A percentile compares a stretch with the other conserved stretches of the same genome.
These are phyloP conservation scores for Mungos mungo DNA, from an alignment of 2,113 vertebrate genomes.

Conservation along the genomic window DNA sequence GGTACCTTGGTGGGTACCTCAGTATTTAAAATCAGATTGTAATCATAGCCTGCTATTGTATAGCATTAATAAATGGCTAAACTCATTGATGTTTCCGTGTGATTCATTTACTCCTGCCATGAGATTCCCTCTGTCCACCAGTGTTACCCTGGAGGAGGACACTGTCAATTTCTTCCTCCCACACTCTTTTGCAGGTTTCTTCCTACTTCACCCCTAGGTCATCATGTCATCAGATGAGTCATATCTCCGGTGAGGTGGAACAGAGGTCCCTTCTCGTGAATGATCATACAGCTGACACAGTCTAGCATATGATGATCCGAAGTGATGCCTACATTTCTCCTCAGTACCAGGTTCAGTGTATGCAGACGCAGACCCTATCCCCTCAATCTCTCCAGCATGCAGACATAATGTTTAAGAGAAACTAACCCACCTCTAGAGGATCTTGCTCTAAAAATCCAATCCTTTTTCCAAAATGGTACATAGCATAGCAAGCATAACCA, in stretches of 20 bases:
- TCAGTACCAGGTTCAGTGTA: not conserved
- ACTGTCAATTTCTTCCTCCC: not conserved
- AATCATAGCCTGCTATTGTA: slow-evolving; percentile 11
- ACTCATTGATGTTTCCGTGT: not conserved
- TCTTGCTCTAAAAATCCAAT: not conserved
- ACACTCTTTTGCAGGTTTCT: not conserved
- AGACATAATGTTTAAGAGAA: not conserved
- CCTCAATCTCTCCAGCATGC: not conserved
- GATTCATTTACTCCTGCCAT: slow-evolving; percentile 41
- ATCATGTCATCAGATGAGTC: not conserved
- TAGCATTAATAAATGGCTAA: slow-evolving; percentile 70
- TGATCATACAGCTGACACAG: not conserved
- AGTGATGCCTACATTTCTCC: not conserved
- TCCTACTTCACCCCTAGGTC: not conserved
- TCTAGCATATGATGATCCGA: not conserved
- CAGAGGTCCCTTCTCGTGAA: not conserved
- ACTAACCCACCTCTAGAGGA: not conserved
- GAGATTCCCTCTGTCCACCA: not conserved
- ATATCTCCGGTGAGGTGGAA: not conserved
- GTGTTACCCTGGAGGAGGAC: not conserved
- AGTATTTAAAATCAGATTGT: slow-evolving; percentile 44
- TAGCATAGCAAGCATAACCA: not conserved
- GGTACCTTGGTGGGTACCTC: not conserved
- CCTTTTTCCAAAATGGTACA: not conserved
- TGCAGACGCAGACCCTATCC: not conserved